Conservation (phyloP, 2,113 vertebrate genomes). For the Centropristis striata region DNA sequence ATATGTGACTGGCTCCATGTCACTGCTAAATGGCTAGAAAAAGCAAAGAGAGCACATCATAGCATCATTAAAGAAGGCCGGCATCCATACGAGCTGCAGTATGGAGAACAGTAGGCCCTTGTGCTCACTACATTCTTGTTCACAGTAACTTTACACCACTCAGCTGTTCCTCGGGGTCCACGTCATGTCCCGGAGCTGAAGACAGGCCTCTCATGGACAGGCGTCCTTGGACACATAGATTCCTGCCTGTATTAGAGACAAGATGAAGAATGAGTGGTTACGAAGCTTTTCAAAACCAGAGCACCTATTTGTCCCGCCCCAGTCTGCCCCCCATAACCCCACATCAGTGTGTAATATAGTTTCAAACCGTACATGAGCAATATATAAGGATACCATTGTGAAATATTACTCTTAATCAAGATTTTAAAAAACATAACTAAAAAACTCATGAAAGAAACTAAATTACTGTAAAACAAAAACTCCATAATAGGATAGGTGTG, state of each 20-base stretch:
- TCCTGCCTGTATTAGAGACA: slow-evolving; percentile 34
- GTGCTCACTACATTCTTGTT: slow-evolving; percentile 69
- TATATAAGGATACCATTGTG: not conserved
- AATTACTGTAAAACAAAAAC: no score
- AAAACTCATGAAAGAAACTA: no score
- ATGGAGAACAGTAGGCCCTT: slow-evolving; percentile 70
- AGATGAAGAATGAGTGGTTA: slow-evolving; percentile 9
- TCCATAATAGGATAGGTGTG: no score
- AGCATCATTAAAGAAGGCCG: slow-evolving; percentile 25
- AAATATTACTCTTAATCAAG: no score
- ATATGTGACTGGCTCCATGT: not conserved
- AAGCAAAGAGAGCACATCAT: not conserved
- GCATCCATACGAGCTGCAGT: slow-evolving; percentile 17
- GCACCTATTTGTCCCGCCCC: not conserved
- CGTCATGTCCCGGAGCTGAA: slow-evolving; percentile 41
- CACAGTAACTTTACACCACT: slow-evolving; percentile 78
- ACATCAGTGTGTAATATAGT: not conserved
- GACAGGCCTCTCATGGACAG: slow-evolving; percentile 31
- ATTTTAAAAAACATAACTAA: no score
- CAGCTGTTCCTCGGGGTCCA: slow-evolving; percentile 75
- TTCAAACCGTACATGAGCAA: not conserved
- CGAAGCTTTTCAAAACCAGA: not conserved
- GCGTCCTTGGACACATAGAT: slow-evolving; percentile 47
- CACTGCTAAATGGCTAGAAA: slow-evolving; percentile 14
- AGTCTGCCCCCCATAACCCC: not conserved